These are phyloP conservation scores for Machimus atricapillus DNA, from an alignment of 2,888 invertebrate genomes.

Conservation along the genomic window DNA sequence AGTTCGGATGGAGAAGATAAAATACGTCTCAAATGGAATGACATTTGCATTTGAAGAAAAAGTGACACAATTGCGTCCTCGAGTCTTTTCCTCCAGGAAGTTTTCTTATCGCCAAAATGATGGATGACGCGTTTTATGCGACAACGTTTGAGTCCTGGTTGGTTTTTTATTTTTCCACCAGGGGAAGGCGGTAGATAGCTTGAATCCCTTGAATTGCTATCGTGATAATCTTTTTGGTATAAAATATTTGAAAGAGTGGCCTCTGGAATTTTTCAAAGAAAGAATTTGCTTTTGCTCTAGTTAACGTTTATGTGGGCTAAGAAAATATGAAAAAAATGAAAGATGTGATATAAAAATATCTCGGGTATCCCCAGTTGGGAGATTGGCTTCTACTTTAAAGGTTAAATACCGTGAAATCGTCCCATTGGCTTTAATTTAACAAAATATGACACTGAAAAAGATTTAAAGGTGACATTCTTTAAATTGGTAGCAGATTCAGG, in stretches of 20 bases:
- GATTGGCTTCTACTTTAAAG: not conserved
- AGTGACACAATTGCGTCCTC: not conserved
- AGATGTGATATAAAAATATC: not conserved
- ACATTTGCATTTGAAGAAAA: conserved; percentile 5
- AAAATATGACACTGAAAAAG: not conserved
- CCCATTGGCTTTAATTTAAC: not conserved
- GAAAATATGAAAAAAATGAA: not conserved
- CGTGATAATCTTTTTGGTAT: not conserved
- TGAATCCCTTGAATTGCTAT: not conserved
- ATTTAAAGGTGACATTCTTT: too few species aligned
- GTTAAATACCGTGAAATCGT: not conserved
- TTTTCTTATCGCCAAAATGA: not conserved
- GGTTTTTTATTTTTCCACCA: not conserved
- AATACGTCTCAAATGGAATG: not conserved
- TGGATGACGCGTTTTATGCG: not conserved
- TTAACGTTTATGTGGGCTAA: not conserved
- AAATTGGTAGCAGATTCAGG: too few species aligned
- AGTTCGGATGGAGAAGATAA: not conserved
- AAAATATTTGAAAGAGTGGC: not conserved
- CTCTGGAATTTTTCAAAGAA: not conserved
- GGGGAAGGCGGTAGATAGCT: not conserved
- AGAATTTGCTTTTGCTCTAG: not conserved
- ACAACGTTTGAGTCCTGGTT: not conserved
- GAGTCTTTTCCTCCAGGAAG: not conserved
- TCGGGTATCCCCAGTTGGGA: not conserved